Base-by-base conservation (phyloP, 1,140 invertebrate genomes). In the Chrysoperla carnea region DNA sequence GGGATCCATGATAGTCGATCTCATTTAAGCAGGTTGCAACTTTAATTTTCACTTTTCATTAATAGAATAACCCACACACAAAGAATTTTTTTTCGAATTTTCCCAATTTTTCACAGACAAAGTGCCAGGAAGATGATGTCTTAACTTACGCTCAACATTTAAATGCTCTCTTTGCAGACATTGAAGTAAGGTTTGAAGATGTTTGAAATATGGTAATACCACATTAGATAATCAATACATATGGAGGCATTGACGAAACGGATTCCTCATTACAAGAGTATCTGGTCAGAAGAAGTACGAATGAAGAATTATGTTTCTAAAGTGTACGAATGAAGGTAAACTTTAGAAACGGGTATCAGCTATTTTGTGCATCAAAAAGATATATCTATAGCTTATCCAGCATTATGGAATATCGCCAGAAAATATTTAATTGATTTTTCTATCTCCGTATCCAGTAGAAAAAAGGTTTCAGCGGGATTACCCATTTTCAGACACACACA, bases 81-180 rank as follows among this genome's bases (percentile, higher is more conserved):
- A n/a, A n/a, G n/a, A n/a, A n/a, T n/a, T n/a, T n/a, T n/a, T 55
- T 53, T 48, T 53, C 43, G 29, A 49, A 54, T 35, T 54, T 54
- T 43, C 45, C 45, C 40, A 49, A 55, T 38, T 51, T 52, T 48
- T 45, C 48, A 45, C 37, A 44, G 45, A 47, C 41, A 54, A 48
- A 53, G 47, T 31, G 31, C 39, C 46, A 47, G 31, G 47, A 50
- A 28, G 35, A 51, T 17, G 43, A 54, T 35, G 36, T 54, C 48
- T 47, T 11, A 28, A 39, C 39, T 37, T 51, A 48, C 46, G 45
- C 49, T 50, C 48, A 51, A 55, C 51, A 55, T 49, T 55, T 55
- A 52, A 52, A 50, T 44, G 45, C 28, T 38, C 45, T 51, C 9
- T 29, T 51, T 37, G 5, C 36, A 43, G 48, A 53, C 27, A 3